phyloP scores from a whole-genome alignment of 2,888 invertebrate genomes.

The Pecten maximus region DNA sequence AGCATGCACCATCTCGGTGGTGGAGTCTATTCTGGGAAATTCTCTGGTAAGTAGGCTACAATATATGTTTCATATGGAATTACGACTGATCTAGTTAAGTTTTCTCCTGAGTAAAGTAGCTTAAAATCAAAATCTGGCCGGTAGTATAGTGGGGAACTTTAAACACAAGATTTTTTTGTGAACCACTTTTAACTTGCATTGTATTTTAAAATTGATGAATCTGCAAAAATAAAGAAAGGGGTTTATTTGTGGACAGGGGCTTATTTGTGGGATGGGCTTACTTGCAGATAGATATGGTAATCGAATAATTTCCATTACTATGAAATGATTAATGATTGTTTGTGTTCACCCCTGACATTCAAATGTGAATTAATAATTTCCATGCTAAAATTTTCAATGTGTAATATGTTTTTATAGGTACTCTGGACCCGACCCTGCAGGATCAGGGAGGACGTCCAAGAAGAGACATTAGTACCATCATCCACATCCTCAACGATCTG shows the following conservation, averaged over 20 bases:
- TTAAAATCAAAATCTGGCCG: too few relatives aligned
- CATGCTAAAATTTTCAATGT: neutral
- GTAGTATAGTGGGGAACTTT: too few relatives aligned
- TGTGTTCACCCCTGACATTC: neutral
- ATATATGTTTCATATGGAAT: neutral
- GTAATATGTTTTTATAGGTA: conserved; percentile 85
- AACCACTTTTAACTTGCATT: too few relatives aligned
- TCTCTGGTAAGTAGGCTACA: conserved; percentile 85
- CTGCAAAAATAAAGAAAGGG: too few relatives aligned
- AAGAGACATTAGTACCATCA: conserved; percentile 96
- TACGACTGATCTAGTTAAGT: neutral
- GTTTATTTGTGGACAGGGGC: too few relatives aligned
- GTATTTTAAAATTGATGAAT: too few relatives aligned
- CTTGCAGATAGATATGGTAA: too few relatives aligned
- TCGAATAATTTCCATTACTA: too few relatives aligned
- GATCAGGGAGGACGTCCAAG: conserved; percentile 95
- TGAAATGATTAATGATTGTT: too few relatives aligned
- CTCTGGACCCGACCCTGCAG: conserved; percentile 95
- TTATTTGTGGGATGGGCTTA: too few relatives aligned
- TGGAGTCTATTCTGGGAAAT: conserved; percentile 97
- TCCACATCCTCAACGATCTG: conserved; percentile 96
- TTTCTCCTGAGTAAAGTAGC: too few relatives aligned
- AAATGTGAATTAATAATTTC: neutral
- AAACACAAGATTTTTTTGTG: too few relatives aligned
- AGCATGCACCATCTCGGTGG: conserved; percentile 96